Conservation (phyloP, 2,888 invertebrate genomes). For the Aleiodes leptofemur region DNA sequence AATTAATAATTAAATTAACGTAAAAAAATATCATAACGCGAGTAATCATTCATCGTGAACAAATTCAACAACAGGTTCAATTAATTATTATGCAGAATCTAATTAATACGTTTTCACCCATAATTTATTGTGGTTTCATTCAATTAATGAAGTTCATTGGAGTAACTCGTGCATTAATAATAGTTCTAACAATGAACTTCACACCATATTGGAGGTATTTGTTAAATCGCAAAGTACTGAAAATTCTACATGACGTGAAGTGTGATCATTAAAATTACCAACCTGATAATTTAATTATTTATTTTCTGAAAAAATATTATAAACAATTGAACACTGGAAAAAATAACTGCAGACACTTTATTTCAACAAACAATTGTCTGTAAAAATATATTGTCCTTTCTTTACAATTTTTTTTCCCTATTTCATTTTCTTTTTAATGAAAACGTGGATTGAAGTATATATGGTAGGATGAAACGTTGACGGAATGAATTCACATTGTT, state of each 20-base stretch:
- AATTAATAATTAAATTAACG: no score
- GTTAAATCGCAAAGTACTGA: not conserved
- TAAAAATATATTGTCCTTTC: conserved; percentile 2
- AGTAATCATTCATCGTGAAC: no score
- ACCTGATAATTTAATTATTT: conserved; percentile 20
- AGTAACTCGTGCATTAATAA: no score
- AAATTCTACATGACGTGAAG: not conserved
- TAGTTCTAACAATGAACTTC: not conserved
- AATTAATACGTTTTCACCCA: no score
- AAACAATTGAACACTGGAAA: not conserved
- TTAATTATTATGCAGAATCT: no score
- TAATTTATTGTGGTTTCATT: not conserved
- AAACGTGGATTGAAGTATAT: conserved; percentile 28
- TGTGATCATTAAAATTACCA: conserved; percentile 6
- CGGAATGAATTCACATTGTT: conserved; percentile 48
- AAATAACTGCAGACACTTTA: conserved; percentile 7
- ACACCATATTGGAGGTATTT: not conserved
- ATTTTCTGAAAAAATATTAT: no score
- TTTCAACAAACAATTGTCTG: conserved; percentile 5
- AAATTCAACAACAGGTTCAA: no score
- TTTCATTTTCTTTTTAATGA: conserved; percentile 16
- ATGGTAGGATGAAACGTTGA: conserved; percentile 37
- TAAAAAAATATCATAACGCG: no score
- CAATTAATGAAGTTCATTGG: conserved; percentile 11
- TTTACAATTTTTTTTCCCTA: not conserved